Evolutionary conservation across 1,140 invertebrate species (phyloP), one percentile per base, ranked within the genome.

Genomic region (Drosophila auraria): DNA sequence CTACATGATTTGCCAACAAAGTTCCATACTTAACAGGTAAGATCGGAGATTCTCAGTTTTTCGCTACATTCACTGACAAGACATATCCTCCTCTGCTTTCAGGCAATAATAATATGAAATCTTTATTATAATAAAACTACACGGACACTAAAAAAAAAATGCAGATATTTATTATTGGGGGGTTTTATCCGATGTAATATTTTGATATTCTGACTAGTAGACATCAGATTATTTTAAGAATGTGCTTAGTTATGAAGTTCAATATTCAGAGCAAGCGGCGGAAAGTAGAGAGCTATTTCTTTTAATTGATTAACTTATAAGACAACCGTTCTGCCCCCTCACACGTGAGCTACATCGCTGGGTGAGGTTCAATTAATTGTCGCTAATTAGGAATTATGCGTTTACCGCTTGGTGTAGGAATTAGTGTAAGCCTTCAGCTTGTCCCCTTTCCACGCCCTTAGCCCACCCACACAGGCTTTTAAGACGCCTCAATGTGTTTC

Each of bases 311-410:
- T 38, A 14, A 36, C 9, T 7, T 12, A 2, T 36, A 54, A 30
- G 51, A 56, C 17, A 12, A 17, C 14, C 17, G 11, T 17, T 17
- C 7, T 4, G 14, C 4, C 7, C 17, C 14, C 53, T 60, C 25
- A 20, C 17, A n/a, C 20, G 9, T 20, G 23, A 25, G 5, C 11
- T 17, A 17, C 62, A 54, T 36, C 38, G 38, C 5, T 36, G 49
- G 12, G 17, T 8, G 47, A 38, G 64, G 51, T 45, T 56, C 33
- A 81, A 70, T 78, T 84, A 84, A 73, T 73, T 47, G 17, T 38
- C 15, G 54, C 77, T 83, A 80, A 84, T 83, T 72, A 42, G 49
- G 69, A 65, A 65, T 78, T 64, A 73, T 84, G 65, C 44, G 51
- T 64, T 80, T 63, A 64, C 30, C 36, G 66, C 47, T 78, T 61